Evolutionary conservation across 2,113 vertebrate species (phyloP).

Genomic region (human (Homo sapiens)): GRCh38 chr1:151759501-151760000

Average conservation of each 20-base stretch:
- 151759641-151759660: neutral
- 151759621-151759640: neutral
- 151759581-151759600: neutral
- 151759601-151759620: neutral
- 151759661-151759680: conserved; percentile 41
- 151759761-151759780: neutral
- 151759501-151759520: neutral
- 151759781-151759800: neutral
- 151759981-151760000: neutral
- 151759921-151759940: neutral
- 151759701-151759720: neutral
- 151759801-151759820: neutral
- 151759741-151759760: neutral
- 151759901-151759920: neutral
- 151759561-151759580: neutral
- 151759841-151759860: neutral
- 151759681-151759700: neutral
- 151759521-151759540: neutral
- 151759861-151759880: accelerated
- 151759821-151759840: neutral
- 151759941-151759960: neutral
- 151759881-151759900: neutral
- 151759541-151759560: neutral
- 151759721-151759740: neutral
- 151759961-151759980: neutral